Conservation (phyloP, 2,113 vertebrate genomes). For the Muntiacus reevesi region DNA sequence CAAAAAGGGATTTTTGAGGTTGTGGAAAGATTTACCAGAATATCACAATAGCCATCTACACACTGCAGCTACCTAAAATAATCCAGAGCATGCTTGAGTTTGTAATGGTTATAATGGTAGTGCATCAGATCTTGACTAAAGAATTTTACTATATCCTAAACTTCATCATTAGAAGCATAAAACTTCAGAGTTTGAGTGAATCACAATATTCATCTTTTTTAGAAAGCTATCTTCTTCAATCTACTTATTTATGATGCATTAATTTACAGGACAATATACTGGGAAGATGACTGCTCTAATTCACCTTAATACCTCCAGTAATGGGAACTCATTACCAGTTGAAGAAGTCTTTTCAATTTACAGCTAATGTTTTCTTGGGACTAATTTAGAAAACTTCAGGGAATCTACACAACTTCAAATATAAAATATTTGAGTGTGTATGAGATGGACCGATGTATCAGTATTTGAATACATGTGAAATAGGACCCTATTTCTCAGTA, state of each 20-base stretch:
- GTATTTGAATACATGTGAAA: neutral
- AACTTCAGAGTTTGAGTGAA: neutral
- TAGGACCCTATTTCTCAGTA: neutral
- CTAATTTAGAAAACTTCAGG: constrained; percentile 21
- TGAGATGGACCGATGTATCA: neutral
- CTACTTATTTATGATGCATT: constrained; percentile 35
- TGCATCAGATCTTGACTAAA: neutral
- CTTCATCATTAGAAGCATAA: neutral
- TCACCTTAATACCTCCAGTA: constrained; percentile 43
- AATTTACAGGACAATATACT: constrained; percentile 58
- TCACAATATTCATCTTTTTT: constrained; percentile 31
- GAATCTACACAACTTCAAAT: neutral
- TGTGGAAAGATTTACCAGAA: neutral
- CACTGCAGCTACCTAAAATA: neutral
- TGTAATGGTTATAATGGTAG: neutral
- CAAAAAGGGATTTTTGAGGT: neutral
- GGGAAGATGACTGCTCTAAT: constrained; percentile 37
- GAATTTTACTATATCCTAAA: neutral
- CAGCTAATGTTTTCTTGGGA: constrained; percentile 16
- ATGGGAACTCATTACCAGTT: constrained; percentile 49
- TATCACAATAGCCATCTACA: neutral
- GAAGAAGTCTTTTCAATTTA: constrained; percentile 46
- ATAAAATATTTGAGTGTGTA: neutral
- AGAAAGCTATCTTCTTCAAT: neutral
- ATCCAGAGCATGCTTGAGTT: neutral